These are phyloP conservation scores for Nebria salina DNA, from an alignment of 2,888 invertebrate genomes.

Conservation along the genomic window DNA sequence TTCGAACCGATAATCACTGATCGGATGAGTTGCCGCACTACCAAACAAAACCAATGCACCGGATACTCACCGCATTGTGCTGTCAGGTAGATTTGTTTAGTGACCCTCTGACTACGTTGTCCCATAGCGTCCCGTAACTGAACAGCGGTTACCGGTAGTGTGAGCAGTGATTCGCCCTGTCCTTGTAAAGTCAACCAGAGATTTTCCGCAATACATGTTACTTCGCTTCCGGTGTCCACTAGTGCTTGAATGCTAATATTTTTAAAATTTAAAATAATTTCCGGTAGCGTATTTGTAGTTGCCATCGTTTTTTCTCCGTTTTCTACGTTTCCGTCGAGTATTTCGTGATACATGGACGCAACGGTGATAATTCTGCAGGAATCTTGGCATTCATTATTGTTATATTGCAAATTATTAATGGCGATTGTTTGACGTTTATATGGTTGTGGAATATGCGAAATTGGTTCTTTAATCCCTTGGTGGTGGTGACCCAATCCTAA, in stretches of 20 bases:
- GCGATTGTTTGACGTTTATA: background rate
- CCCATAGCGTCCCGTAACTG: slow-evolving; percentile 47
- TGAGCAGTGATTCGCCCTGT: slow-evolving; percentile 18
- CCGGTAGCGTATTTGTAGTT: background rate
- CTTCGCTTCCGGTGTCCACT: slow-evolving; percentile 49
- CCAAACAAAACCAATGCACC: slow-evolving; percentile 7
- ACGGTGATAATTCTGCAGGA: background rate
- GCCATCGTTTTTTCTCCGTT: background rate
- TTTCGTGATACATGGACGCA: slow-evolving; percentile 22
- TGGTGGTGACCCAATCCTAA: background rate
- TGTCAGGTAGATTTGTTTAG: slow-evolving; percentile 35
- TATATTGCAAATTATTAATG: background rate
- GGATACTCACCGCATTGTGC: background rate
- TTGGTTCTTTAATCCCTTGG: background rate
- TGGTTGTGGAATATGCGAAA: background rate
- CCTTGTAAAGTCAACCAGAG: slow-evolving; percentile 27
- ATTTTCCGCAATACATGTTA: slow-evolving; percentile 48
- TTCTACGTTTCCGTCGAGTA: slow-evolving; percentile 3
- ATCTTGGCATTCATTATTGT: background rate
- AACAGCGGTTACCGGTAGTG: slow-evolving; percentile 47
- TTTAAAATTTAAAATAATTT: background rate
- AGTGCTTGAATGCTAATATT: slow-evolving; percentile 18
- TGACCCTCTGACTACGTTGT: slow-evolving; percentile 35
- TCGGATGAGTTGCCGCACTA: slow-evolving; percentile 23
- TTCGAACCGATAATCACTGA: slow-evolving; percentile 13